Percentiles rank a stretch among this genome's conserved stretches.
phyloP scores from a whole-genome alignment of 2,797 vertebrate genomes.

The Cetoscarus ocellatus region DNA sequence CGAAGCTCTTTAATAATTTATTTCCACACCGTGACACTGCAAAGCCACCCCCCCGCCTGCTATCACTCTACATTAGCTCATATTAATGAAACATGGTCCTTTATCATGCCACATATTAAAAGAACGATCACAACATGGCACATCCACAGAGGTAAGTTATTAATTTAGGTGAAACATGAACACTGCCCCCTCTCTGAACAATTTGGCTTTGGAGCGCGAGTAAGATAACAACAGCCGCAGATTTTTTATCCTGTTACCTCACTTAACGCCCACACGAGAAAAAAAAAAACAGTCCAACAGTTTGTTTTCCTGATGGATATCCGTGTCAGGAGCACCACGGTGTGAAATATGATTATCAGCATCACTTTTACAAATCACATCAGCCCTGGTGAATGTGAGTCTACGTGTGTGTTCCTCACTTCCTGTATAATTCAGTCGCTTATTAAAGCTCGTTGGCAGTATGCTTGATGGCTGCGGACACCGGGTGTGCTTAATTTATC shows the following conservation, averaged over 20 bases:
- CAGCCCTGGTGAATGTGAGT: constrained; percentile 11
- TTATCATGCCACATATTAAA: background rate
- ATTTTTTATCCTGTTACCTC: constrained; percentile 8
- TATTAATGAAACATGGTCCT: background rate
- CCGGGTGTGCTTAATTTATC: constrained; percentile 66
- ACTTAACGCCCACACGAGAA: constrained; percentile 13
- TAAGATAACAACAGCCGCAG: background rate
- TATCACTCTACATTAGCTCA: background rate
- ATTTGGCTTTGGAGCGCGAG: background rate
- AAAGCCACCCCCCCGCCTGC: background rate
- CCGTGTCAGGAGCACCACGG: constrained; percentile 20
- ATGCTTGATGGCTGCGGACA: constrained; percentile 69
- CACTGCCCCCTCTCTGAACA: background rate
- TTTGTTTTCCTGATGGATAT: constrained; percentile 39
- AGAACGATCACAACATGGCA: background rate
- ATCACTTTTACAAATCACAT: constrained; percentile 51
- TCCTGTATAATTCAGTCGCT: constrained; percentile 62
- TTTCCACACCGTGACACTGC: too few species aligned
- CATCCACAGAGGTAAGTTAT: background rate
- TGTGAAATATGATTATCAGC: constrained; percentile 65
- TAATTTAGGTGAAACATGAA: background rate
- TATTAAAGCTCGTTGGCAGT: constrained; percentile 77
- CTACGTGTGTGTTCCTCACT: background rate
- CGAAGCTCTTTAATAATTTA: too few species aligned
- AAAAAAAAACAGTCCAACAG: constrained; percentile 1